Base-by-base conservation (phyloP, 2,113 vertebrate genomes). In the Hyperopisus bebe region DNA sequence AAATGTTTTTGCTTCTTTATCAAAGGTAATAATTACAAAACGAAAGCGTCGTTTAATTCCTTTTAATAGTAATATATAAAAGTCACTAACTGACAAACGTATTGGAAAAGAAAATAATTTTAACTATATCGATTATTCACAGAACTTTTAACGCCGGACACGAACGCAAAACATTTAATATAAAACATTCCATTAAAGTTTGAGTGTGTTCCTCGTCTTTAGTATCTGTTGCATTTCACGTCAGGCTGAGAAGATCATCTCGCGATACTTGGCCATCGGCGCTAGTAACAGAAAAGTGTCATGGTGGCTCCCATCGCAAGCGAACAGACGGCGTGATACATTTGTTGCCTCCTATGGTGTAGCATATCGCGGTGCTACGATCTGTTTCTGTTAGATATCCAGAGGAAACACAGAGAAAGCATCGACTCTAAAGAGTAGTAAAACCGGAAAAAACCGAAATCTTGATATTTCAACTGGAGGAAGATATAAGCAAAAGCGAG, bases 221-320 rank as follows among this genome's bases (percentile, higher is more conserved):
- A 39, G 0, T 8, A 80, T 80, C 21, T 70, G 55, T 24, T 66
- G 27, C 35, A 42, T 44, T 39, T 55, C 51, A 3, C 50, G 50
- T 55, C 11, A 17, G 15, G 48, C 11, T 39, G 74, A 35, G n/a
- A 7, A 31, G 19, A 90, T 88, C 53, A 13, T 93, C 90, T 93
- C 92, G 92, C 92, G 92, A 91, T 62, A 89, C 89, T 93, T 91
- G 13, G n/a, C 27, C 50, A 66, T 47, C 17, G 3, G 58, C 48
- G 48, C n/a, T 88, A 46, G 42, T 82, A 21, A 46, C 13, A n/a
- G 42, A 1, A 10, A 47, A 46, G 24, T 55, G 88, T 77, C 93
- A 95, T 95, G 95, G 94, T 94, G 91, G 91, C 92, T 62, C 3
- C 3, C 90, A 85, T 86, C 92, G 91, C 91, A 93, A 92, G 92